These are phyloP conservation scores for Eledone cirrhosa DNA, from an alignment of 2,888 invertebrate genomes.

Conservation along the genomic window DNA sequence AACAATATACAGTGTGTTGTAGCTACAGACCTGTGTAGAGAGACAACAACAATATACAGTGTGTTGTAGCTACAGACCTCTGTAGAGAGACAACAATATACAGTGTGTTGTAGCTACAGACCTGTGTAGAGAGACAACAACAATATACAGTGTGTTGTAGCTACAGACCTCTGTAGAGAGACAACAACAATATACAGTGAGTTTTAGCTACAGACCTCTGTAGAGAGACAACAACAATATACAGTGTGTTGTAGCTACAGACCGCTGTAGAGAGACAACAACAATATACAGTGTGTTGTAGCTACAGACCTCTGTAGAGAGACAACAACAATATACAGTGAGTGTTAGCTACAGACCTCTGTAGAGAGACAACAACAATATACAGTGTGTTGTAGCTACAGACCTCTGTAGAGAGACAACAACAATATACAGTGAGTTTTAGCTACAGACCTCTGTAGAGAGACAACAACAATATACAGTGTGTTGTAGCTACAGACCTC, in stretches of 20 bases:
- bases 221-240: slow-evolving; percentile 29
- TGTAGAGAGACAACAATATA: slow-evolving; percentile 36
- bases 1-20: too few species aligned
- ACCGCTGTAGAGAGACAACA: slow-evolving; percentile 41
- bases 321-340: too few species aligned
- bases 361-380: slow-evolving; percentile 32
- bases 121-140: slow-evolving; percentile 41
- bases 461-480: too few species aligned
- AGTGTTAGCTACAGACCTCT: slow-evolving; percentile 55
- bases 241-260: too few species aligned
- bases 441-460: slow-evolving; percentile 51
- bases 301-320: slow-evolving; percentile 49
- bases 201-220: slow-evolving; percentile 54
- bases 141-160: too few species aligned
- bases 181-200: too few species aligned
- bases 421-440: too few species aligned
- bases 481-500: slow-evolving; percentile 53
- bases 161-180: slow-evolving; percentile 48
- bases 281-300: too few species aligned
- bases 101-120: too few species aligned
- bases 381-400: too few species aligned
- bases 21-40: slow-evolving; percentile 50
- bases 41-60: too few species aligned
- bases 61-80: slow-evolving; percentile 53
- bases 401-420: slow-evolving; percentile 42